Conservation (phyloP, 1,140 invertebrate genomes). For the Zaprionus kolodkinae region DNA sequence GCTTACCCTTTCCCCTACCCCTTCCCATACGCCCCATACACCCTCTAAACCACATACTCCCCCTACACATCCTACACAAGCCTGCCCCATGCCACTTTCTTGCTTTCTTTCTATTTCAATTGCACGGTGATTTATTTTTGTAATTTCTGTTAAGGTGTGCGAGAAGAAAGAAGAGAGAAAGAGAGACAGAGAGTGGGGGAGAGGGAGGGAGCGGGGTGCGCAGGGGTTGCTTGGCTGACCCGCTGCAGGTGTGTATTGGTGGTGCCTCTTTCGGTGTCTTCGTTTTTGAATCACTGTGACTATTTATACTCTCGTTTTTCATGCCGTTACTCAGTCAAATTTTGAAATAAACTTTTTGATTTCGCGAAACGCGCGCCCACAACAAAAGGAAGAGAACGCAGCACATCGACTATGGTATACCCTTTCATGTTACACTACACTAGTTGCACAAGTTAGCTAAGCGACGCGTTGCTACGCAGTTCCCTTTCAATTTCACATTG, state of each 20-base stretch:
- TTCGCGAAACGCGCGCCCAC: slow-evolving; percentile 44
- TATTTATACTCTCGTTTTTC: slow-evolving; percentile 80
- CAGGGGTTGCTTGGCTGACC: slow-evolving; percentile 16
- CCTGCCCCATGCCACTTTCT: neutral
- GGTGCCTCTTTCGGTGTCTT: neutral
- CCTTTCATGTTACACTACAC: neutral
- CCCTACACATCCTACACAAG: neutral
- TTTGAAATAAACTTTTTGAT: slow-evolving; percentile 62
- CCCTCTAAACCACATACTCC: too few relatives aligned
- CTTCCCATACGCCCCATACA: neutral
- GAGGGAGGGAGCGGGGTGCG: neutral
- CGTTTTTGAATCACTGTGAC: slow-evolving; percentile 68
- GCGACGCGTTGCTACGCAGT: neutral
- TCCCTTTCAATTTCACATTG: slow-evolving; percentile 65
- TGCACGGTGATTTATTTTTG: slow-evolving; percentile 42
- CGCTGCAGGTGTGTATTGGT: slow-evolving; percentile 62
- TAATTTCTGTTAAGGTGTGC: slow-evolving; percentile 26
- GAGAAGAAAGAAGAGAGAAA: neutral
- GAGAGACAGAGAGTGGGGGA: too few relatives aligned
- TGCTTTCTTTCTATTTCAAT: slow-evolving; percentile 8
- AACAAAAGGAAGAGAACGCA: slow-evolving; percentile 4
- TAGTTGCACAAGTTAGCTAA: neutral
- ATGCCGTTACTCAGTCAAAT: slow-evolving; percentile 61
- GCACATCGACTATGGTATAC: slow-evolving; percentile 3
- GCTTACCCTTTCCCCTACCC: neutral